These are phyloP conservation scores for Hofmannophila pseudospretella DNA, from an alignment of 2,888 invertebrate species.

Conservation along the genomic window DNA sequence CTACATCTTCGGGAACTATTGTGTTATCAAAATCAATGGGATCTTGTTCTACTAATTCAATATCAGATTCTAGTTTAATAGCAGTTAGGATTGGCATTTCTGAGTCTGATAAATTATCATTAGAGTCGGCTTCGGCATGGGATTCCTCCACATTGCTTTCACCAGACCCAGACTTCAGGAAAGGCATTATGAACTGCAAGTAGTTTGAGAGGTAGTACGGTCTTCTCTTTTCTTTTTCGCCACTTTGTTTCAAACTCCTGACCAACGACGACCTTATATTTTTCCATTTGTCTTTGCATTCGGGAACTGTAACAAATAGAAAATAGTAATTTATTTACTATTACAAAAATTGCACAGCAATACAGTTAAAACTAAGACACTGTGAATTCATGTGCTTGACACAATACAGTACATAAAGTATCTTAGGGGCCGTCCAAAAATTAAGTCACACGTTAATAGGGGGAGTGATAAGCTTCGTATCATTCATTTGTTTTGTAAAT, in stretches of 20 bases:
- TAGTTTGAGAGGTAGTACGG: slow-evolving; percentile 33
- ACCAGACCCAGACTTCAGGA: slow-evolving; percentile 24
- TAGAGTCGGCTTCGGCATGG: background rate
- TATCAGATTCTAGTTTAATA: slow-evolving; percentile 1
- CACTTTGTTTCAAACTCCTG: slow-evolving; percentile 27
- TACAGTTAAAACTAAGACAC: too few relatives aligned
- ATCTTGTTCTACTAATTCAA: background rate
- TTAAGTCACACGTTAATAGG: too few relatives aligned
- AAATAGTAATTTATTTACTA: too few relatives aligned
- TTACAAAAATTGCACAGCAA: too few relatives aligned
- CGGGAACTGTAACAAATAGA: slow-evolving; percentile 33
- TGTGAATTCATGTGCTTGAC: too few relatives aligned
- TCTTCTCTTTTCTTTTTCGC: slow-evolving; percentile 24
- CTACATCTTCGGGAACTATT: background rate
- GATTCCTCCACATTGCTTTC: slow-evolving; percentile 13
- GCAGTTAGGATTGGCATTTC: background rate
- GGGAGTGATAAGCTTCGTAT: too few relatives aligned
- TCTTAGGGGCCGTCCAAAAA: too few relatives aligned
- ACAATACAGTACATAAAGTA: too few relatives aligned
- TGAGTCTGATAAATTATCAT: slow-evolving; percentile 5
- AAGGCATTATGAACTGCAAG: slow-evolving; percentile 31
- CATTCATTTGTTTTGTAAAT: too few relatives aligned
- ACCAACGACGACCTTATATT: slow-evolving; percentile 35
- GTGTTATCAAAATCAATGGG: slow-evolving; percentile 5
- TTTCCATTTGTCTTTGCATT: slow-evolving; percentile 39